Evolutionary conservation across 2,888 invertebrate species (phyloP), one percentile per base, ranked within the genome.

Genomic region (Drepana falcataria): DNA sequence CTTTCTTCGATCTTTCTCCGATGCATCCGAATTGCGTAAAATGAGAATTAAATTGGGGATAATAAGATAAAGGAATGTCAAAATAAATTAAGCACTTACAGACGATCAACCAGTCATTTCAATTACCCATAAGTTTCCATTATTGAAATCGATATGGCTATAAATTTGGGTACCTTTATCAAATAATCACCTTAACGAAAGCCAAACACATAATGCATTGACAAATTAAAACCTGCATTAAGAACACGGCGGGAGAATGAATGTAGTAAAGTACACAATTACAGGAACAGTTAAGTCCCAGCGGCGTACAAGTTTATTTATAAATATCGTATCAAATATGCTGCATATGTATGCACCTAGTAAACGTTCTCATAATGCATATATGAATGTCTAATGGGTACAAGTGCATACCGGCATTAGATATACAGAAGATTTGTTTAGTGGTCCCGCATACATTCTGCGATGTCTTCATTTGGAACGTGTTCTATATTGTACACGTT

Each of bases 351-450:
- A 65, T 69, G 68, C 64, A 71, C 68, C 64, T 58, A 59, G 60
- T 58, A 60, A 62, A 62, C 66, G 65, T 66, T 66, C 65, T 60
- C 68, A 65, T 55, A 60, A 65, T 60, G 73, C 69, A 74, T 74
- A 72, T 69, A 64, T 78, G 69, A 76, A 78, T 77, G 59, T 58
- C 51, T 70, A 76, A 73, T 72, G 68, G 62, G 66, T 62, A 59
- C 53, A 57, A 49, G 58, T 63, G 64, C 62, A 63, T 67, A 62
- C 55, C 60, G 67, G 63, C 59, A 62, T 59, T 56, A 64, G 64
- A 60, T 59, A 58, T 59, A 56, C 51, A 59, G n/a, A 56, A 59
- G 51, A 49, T 55, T 34, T 40, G 40, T 49, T 49, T 53, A 49
- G 55, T 57, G 51, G 51, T 51, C 34, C 34, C 41, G 37, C 37